These are phyloP conservation scores for Galbula dea DNA, from an alignment of 2,113 vertebrate species.

Conservation along the genomic window DNA sequence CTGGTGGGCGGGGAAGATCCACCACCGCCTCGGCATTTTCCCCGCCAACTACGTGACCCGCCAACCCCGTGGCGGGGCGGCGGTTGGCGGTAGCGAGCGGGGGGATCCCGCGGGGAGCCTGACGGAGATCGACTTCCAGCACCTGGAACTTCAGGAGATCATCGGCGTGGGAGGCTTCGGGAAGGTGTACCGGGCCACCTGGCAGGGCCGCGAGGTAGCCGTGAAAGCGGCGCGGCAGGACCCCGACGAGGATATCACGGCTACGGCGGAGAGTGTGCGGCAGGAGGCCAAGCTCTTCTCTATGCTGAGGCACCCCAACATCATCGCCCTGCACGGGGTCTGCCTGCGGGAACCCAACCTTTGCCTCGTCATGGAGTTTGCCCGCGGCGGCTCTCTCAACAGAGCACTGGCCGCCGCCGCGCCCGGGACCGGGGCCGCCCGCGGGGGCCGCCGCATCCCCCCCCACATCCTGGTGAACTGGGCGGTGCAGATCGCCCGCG, in stretches of 20 bases:
- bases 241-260: constrained; percentile 90
- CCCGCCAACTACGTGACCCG: constrained; percentile 92
- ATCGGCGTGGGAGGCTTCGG: constrained; percentile 94
- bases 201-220: constrained; percentile 89
- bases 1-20: constrained; percentile 95
- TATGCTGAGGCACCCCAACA: constrained; percentile 89
- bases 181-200: constrained; percentile 90
- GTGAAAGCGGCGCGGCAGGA: constrained; percentile 93
- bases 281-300: constrained; percentile 92
- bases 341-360: constrained; percentile 91
- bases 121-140: constrained; percentile 82
- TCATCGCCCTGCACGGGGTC: constrained; percentile 88
- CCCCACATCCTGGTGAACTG: constrained; percentile 93
- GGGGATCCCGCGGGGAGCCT: constrained; percentile 72
- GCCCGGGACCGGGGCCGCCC: neutral
- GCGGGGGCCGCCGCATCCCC: constrained; percentile 81
- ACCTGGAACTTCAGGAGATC: constrained; percentile 87
- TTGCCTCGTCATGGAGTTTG: constrained; percentile 93
- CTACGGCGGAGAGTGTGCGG: constrained; percentile 85
- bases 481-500: constrained; percentile 93
- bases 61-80: constrained; percentile 51
- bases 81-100: constrained; percentile 23
- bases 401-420: constrained; percentile 75
- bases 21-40: constrained; percentile 92
- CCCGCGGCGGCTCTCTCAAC: constrained; percentile 89